Conservation (phyloP, 2,888 invertebrate species). For the Drosophila macrothrix region DNA sequence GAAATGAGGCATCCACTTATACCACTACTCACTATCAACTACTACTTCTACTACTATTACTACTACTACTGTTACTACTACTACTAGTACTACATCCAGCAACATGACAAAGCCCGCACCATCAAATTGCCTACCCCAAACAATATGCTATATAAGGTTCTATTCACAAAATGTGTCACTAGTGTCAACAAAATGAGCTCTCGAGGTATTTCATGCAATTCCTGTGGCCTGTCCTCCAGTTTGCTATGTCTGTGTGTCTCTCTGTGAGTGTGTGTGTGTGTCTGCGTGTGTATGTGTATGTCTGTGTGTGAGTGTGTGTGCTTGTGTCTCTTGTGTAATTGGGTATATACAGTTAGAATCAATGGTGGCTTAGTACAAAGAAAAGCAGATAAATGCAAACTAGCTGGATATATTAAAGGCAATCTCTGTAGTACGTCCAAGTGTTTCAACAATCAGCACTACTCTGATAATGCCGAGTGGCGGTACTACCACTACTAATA, state of each 20-base stretch:
- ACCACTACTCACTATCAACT: slow-evolving; percentile 40
- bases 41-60: slow-evolving; percentile 12
- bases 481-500: background rate
- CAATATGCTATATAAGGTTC: slow-evolving; percentile 41
- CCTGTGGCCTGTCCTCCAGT: slow-evolving; percentile 45
- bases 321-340: slow-evolving; percentile 5
- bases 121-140: slow-evolving; percentile 36
- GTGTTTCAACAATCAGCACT: slow-evolving; percentile 1
- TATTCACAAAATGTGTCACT: slow-evolving; percentile 30
- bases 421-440: slow-evolving; percentile 60
- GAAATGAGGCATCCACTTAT: slow-evolving; percentile 57
- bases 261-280: slow-evolving; percentile 20
- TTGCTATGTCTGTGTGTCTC: slow-evolving; percentile 25
- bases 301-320: slow-evolving; percentile 4
- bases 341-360: slow-evolving; percentile 2
- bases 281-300: slow-evolving; percentile 17
- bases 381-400: slow-evolving; percentile 29
- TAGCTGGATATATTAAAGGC: slow-evolving; percentile 49
- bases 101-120: slow-evolving; percentile 25
- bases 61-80: slow-evolving; percentile 11
- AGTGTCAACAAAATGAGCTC: slow-evolving; percentile 42
- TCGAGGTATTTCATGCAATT: slow-evolving; percentile 64
- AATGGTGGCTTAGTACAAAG: background rate
- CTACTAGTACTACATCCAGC: slow-evolving; percentile 33
- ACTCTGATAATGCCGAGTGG: background rate